These are phyloP conservation scores for Vidua chalybeata DNA, from an alignment of 2,113 vertebrate species.

Conservation along the genomic window DNA sequence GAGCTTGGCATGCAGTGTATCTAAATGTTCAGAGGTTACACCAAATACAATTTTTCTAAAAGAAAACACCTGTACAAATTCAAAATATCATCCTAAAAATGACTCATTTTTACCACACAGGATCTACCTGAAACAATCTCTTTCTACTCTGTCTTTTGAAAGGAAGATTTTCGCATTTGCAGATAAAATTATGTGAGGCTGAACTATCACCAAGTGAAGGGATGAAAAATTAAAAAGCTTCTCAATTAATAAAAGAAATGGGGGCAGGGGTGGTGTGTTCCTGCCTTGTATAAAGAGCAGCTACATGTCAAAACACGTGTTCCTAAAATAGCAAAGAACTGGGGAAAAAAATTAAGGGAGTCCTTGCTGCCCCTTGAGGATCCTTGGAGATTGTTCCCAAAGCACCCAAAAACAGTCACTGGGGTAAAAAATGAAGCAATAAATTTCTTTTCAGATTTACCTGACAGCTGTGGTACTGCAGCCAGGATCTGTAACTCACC, in stretches of 20 bases:
- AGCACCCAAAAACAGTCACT: background rate
- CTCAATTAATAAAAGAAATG: background rate
- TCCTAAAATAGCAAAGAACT: background rate
- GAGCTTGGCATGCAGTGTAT: background rate
- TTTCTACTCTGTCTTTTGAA: background rate
- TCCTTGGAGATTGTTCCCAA: background rate
- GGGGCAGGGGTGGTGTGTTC: background rate
- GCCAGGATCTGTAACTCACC: background rate
- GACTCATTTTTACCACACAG: background rate
- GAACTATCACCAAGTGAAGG: constrained; percentile 37
- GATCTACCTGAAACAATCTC: background rate
- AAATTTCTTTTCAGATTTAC: background rate
- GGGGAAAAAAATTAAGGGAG: background rate
- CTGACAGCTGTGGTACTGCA: background rate
- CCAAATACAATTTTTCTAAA: background rate
- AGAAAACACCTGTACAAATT: background rate
- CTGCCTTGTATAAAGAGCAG: background rate
- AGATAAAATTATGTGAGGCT: constrained; percentile 55
- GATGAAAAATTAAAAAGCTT: constrained; percentile 46
- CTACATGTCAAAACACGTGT: rapidly evolving
- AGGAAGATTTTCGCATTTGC: background rate
- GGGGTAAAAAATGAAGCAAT: background rate
- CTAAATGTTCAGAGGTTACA: background rate
- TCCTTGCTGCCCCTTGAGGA: background rate
- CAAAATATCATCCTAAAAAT: background rate